Evolutionary conservation across 2,797 vertebrate genomes (phyloP).

Genomic region (Danio albolineatus): DNA sequence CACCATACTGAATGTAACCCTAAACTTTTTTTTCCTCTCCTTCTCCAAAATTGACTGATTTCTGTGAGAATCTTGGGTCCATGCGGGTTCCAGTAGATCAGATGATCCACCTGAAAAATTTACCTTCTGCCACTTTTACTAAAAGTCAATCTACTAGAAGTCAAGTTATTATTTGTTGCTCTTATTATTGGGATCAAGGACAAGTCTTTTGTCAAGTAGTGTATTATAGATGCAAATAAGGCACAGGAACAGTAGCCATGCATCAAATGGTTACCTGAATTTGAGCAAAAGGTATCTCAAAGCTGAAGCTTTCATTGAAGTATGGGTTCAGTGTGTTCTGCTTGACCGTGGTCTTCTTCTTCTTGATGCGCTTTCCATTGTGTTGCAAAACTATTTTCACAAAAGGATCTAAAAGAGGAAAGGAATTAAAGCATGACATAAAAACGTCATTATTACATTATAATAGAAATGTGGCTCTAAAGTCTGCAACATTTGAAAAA

Average conservation of each 20-base stretch:
- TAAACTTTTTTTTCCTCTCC: no score
- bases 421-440: background rate
- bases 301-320: conserved; percentile 94
- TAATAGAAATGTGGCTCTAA: background rate
- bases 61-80: no score
- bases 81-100: no score
- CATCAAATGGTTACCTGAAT: conserved; percentile 81
- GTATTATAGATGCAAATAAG: background rate
- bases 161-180: no score
- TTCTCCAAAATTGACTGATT: no score
- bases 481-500: no score
- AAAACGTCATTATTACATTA: background rate
- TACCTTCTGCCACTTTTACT: no score
- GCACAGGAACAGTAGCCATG: background rate
- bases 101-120: no score
- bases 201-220: no score
- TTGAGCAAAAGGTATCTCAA: conserved; percentile 92
- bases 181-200: no score
- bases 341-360: conserved; percentile 93
- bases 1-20: no score
- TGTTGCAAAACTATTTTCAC: conserved; percentile 91
- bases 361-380: conserved; percentile 88
- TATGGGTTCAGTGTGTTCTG: conserved; percentile 94
- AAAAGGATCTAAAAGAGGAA: conserved; percentile 82
- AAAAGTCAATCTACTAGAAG: no score